Conservation (phyloP, 1,140 invertebrate species). For the Microvelia longipes region DNA sequence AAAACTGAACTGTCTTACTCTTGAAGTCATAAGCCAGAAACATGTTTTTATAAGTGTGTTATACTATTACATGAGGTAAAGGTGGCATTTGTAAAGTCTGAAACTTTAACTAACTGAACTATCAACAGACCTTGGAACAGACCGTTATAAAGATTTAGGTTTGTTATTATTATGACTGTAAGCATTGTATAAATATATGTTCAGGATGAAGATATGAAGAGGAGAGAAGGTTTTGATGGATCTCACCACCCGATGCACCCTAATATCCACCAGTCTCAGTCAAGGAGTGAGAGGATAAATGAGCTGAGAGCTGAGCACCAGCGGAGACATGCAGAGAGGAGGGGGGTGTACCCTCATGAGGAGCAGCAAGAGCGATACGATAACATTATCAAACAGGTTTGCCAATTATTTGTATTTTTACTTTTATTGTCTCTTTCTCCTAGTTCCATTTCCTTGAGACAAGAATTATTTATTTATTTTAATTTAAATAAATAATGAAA, state of each 20-base stretch:
- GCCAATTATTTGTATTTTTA: background rate
- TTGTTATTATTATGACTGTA: no score
- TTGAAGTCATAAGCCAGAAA: no score
- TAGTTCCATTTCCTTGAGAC: no score
- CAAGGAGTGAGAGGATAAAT: constrained; percentile 36
- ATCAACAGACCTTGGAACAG: no score
- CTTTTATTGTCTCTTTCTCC: constrained; percentile 2
- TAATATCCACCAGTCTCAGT: constrained; percentile 6
- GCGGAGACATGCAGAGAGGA: constrained; percentile 35
- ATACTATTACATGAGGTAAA: no score
- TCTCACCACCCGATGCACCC: background rate
- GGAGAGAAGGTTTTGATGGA: background rate
- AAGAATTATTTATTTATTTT: background rate
- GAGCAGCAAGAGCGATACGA: constrained; percentile 36
- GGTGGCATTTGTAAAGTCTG: no score
- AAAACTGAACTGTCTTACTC: no score
- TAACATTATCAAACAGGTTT: constrained; percentile 30
- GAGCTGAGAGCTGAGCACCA: constrained; percentile 38
- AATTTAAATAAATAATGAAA: no score
- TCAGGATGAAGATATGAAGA: background rate
- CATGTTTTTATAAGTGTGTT: no score
- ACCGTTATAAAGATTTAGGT: no score
- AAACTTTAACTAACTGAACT: no score
- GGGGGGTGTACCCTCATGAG: constrained; percentile 33
- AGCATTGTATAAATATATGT: no score